These are phyloP conservation scores for Campoletis sonorensis DNA, from an alignment of 1,140 invertebrate species.

Conservation along the genomic window DNA sequence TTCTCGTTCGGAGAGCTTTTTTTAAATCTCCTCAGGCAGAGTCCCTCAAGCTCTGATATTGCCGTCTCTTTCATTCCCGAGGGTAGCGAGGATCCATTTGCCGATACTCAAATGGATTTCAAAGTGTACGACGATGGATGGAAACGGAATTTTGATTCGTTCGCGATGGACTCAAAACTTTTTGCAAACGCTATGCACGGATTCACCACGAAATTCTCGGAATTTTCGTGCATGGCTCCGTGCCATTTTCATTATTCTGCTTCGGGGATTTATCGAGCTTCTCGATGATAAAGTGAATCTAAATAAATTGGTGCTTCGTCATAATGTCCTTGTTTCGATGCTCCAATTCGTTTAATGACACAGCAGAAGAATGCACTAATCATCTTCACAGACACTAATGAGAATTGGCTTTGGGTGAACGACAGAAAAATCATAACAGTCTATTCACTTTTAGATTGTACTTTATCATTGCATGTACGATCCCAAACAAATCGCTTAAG, in stretches of 20 bases:
- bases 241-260: not conserved
- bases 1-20: conserved; percentile 37
- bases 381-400: no score
- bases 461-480: no score
- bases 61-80: conserved; percentile 27
- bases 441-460: no score
- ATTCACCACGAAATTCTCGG: conserved; percentile 50
- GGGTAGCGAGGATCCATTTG: conserved; percentile 36
- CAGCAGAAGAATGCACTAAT: no score
- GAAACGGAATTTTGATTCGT: conserved; percentile 27
- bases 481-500: no score
- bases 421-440: no score
- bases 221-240: conserved; percentile 41
- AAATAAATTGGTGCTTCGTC: not conserved
- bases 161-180: conserved; percentile 46
- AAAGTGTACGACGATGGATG: not conserved
- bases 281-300: not conserved
- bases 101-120: conserved; percentile 45
- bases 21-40: conserved; percentile 54
- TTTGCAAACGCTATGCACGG: conserved; percentile 12
- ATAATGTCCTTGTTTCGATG: no score
- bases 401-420: no score
- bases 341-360: no score
- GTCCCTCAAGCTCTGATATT: conserved; percentile 29
- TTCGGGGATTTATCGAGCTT: no score